Evolutionary conservation across 1,140 invertebrate genomes (phyloP).

Genomic region (Drepana arcuata): DNA sequence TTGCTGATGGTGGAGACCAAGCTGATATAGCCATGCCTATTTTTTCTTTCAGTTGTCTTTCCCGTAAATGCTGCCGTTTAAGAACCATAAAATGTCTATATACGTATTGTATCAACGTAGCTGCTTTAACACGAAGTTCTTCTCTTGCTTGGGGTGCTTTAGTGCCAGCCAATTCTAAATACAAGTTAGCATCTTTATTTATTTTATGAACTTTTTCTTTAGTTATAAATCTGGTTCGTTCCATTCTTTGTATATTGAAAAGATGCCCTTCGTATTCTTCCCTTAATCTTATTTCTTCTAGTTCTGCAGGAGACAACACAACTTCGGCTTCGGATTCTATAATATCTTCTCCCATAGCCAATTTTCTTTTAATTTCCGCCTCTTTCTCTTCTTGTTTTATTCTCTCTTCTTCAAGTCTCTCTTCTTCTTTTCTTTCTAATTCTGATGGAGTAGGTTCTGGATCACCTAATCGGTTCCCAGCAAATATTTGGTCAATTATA

Average conservation of each 20-base stretch:
- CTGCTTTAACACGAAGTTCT: conserved; percentile 31
- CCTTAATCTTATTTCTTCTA: conserved; percentile 25
- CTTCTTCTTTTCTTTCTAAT: conserved; percentile 34
- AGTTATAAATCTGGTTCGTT: conserved; percentile 30
- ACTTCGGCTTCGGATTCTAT: conserved; percentile 19
- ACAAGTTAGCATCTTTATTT: conserved; percentile 50
- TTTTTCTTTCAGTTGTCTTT: conserved; percentile 33
- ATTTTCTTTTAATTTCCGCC: conserved; percentile 36
- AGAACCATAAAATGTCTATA: conserved; percentile 43
- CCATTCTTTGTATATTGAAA: conserved; percentile 56
- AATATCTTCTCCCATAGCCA: conserved; percentile 41
- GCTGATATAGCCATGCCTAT: conserved; percentile 48
- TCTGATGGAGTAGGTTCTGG: conserved; percentile 47
- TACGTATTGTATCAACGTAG: conserved; percentile 33
- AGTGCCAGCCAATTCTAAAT: conserved; percentile 51
- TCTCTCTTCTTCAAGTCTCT: conserved; percentile 34
- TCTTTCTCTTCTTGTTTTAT: conserved; percentile 32
- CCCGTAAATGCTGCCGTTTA: conserved; percentile 36
- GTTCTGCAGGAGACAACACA: conserved; percentile 30
- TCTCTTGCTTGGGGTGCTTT: conserved; percentile 37
- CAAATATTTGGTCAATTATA: conserved; percentile 52
- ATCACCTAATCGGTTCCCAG: conserved; percentile 54
- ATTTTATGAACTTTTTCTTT: conserved; percentile 29
- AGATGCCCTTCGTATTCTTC: conserved; percentile 43
- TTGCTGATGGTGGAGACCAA: conserved; percentile 38